phyloP scores from a whole-genome alignment of 2,888 invertebrate genomes.

The Drosophila testacea region DNA sequence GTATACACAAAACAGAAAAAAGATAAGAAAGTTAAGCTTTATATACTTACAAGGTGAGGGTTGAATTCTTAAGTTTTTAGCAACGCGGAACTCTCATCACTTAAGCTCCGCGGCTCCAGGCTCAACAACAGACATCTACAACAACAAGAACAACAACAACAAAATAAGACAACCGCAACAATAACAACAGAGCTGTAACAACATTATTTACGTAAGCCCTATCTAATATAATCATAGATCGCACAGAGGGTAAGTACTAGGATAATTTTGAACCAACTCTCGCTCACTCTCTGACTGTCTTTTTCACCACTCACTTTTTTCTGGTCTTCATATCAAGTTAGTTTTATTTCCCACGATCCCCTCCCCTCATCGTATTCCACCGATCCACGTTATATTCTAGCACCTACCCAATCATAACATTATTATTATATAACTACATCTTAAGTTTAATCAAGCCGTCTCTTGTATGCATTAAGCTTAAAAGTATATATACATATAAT shows the following conservation, averaged over 20 bases:
- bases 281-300: constrained; percentile 14
- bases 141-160: constrained; percentile 37
- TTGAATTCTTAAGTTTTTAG: constrained; percentile 81
- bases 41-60: constrained; percentile 78
- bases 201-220: constrained; percentile 71
- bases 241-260: constrained; percentile 71
- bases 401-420: constrained; percentile 32
- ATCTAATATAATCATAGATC: constrained; percentile 58
- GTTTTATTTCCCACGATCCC: constrained; percentile 13
- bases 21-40: constrained; percentile 65
- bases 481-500: constrained; percentile 53
- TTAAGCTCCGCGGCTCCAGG: constrained; percentile 58
- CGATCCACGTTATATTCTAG: constrained; percentile 19
- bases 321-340: constrained; percentile 16
- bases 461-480: constrained; percentile 82
- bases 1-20: constrained; percentile 58
- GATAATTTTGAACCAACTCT: constrained; percentile 68
- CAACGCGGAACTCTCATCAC: constrained; percentile 65
- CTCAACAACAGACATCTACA: constrained; percentile 49
- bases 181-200: constrained; percentile 59
- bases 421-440: constrained; percentile 60
- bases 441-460: constrained; percentile 77
- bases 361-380: background rate
- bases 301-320: constrained; percentile 1
- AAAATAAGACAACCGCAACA: constrained; percentile 46